These are phyloP conservation scores for Gracilinanus agilis DNA, from an alignment of 2,113 vertebrate genomes.

Conservation along the genomic window DNA sequence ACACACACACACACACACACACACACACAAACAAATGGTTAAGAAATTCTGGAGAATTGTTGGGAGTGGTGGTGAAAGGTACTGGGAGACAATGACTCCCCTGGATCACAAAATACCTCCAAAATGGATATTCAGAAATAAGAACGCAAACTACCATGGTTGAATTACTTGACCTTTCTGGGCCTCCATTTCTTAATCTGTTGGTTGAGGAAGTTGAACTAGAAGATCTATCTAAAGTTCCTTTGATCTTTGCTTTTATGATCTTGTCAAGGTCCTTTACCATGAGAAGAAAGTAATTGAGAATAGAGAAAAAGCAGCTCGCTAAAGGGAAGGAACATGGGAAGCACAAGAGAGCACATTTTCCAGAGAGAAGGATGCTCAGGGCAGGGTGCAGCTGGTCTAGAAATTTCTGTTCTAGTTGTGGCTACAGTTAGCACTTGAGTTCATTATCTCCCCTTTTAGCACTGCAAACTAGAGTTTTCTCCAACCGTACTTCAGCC, in stretches of 20 bases:
- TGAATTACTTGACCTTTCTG: background rate
- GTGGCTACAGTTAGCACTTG: background rate
- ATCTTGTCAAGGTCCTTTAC: background rate
- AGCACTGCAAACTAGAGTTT: background rate
- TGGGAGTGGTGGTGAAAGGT: background rate
- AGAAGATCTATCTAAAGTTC: background rate
- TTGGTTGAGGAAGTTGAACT: background rate
- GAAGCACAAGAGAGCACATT: background rate
- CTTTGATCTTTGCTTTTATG: background rate
- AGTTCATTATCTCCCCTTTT: background rate
- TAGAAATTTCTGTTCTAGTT: background rate
- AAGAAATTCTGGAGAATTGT: background rate
- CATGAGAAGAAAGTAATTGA: background rate
- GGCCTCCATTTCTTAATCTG: background rate
- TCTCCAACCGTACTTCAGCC: background rate
- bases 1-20: no score
- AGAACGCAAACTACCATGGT: background rate
- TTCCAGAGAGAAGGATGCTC: background rate
- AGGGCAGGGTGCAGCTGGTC: background rate
- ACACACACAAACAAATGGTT: background rate
- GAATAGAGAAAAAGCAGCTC: background rate
- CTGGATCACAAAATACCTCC: background rate
- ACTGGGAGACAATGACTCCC: background rate
- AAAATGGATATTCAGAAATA: background rate
- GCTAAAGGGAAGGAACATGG: background rate